A percentile compares a stretch with the other conserved stretches of the same genome.
phyloP scores from a whole-genome alignment of 2,113 vertebrate genomes.

The Stegastes partitus region DNA sequence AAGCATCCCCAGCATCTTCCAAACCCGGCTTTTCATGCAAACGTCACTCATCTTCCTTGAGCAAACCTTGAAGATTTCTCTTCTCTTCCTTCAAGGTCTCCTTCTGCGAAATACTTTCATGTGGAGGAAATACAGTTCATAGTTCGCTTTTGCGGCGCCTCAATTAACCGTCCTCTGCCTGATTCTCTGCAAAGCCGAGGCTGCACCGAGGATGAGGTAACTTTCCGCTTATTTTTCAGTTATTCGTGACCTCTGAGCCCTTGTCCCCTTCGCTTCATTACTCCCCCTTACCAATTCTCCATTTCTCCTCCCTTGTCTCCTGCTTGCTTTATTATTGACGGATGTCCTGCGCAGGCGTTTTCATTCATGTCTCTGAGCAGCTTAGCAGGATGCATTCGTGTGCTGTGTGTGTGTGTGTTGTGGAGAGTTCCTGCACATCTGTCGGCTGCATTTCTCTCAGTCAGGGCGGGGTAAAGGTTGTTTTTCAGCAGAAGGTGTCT shows the following conservation, averaged over 20 bases:
- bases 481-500: slow-evolving; percentile 84
- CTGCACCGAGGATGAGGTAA: slow-evolving; percentile 63
- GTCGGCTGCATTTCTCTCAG: slow-evolving; percentile 80
- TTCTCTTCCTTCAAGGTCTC: slow-evolving; percentile 30
- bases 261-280: slow-evolving; percentile 25
- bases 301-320: slow-evolving; percentile 63
- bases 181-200: slow-evolving; percentile 33
- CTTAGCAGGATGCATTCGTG: slow-evolving; percentile 74
- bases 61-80: slow-evolving; percentile 3
- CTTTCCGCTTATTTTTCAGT: slow-evolving; percentile 78
- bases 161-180: slow-evolving; percentile 14
- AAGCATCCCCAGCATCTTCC: not conserved
- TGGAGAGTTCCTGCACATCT: slow-evolving; percentile 86
- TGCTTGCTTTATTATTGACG: slow-evolving; percentile 82
- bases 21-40: not conserved
- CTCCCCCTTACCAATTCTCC: slow-evolving; percentile 32
- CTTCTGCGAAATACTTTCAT: slow-evolving; percentile 57
- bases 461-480: slow-evolving; percentile 69
- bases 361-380: slow-evolving; percentile 75
- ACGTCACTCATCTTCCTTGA: not conserved
- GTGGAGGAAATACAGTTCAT: slow-evolving; percentile 61
- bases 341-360: slow-evolving; percentile 85
- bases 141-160: slow-evolving; percentile 44
- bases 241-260: slow-evolving; percentile 62
- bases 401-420: slow-evolving; percentile 36